phyloP scores from a whole-genome alignment of 1,140 invertebrate genomes.

The Heliconius nattereri region DNA sequence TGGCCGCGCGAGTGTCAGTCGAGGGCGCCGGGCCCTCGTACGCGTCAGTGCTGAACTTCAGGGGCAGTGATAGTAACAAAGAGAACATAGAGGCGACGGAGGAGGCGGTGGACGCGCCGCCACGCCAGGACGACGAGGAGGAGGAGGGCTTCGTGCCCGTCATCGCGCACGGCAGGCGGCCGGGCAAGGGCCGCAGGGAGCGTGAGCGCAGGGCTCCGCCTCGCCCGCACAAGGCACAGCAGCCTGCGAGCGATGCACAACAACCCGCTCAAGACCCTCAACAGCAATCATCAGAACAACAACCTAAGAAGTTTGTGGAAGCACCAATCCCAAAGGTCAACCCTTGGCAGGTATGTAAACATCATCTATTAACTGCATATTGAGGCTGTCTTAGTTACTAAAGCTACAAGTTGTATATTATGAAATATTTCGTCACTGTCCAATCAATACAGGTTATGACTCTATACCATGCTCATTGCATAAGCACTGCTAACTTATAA shows the following conservation, averaged over 20 bases:
- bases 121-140: slow-evolving; percentile 65
- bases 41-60: slow-evolving; percentile 79
- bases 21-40: slow-evolving; percentile 79
- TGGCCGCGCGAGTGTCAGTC: slow-evolving; percentile 80
- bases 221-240: slow-evolving; percentile 59
- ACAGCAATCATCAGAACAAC: slow-evolving; percentile 54
- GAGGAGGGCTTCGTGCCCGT: slow-evolving; percentile 80
- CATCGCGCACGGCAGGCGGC: slow-evolving; percentile 68
- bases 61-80: slow-evolving; percentile 73
- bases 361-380: slow-evolving; percentile 11
- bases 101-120: slow-evolving; percentile 60
- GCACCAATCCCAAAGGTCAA: slow-evolving; percentile 84
- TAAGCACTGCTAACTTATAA: slow-evolving; percentile 23
- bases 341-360: slow-evolving; percentile 81
- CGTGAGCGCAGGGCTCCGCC: slow-evolving; percentile 66
- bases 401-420: neutral
- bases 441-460: slow-evolving; percentile 19
- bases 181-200: slow-evolving; percentile 65
- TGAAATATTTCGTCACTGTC: slow-evolving; percentile 20
- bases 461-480: slow-evolving; percentile 23
- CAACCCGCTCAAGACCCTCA: slow-evolving; percentile 57
- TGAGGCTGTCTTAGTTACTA: neutral
- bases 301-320: slow-evolving; percentile 83
- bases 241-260: slow-evolving; percentile 54
- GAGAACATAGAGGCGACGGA: slow-evolving; percentile 74